Base-by-base conservation (phyloP, 2,888 invertebrate species). In the Coelinius sp. region DNA sequence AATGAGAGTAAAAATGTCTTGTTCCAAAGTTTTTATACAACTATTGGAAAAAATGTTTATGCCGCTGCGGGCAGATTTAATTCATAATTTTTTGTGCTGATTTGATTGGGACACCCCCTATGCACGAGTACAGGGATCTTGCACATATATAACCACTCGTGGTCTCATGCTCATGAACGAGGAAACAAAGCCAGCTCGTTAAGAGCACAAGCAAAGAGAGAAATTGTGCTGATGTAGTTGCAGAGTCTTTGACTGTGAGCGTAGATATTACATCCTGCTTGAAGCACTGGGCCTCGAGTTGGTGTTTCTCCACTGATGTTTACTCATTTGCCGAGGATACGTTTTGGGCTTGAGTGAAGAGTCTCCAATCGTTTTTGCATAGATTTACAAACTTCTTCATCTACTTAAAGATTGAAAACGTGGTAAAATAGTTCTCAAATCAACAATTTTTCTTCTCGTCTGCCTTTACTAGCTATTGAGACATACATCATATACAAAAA, bases 131-230 rank as follows among this genome's bases (percentile, higher is more conserved):
- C 44, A 10, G 52, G 70, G 81, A 6, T 7, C n/a, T n/a, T n/a
- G 2, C 10, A 35, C 8, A 10, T 49, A 17, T 20, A 5, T 14
- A 49, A 20, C 4, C 12, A 22, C 20, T 44, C 44, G 17, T 17
- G 82, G 83, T 73, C 20, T 44, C 44, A n/a, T 17, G 82, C 83
- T 73, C 63, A 82, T 81, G 80, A 80, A 80, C 83, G 75, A 82
- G 84, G 85, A 86, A 86, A 87, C 87, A 87, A 87, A 87, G 87
- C 86, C 83, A 85, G 87, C 87, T 87, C 87, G 87, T 87, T 87
- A 87, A 81, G 84, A 84, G 84, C 81, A 83, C 84, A 85, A 71
- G 85, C 82, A 84, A 84, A 82, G 83, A 84, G 82, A 84, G 82
- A 81, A 79, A 78, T 80, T 80, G 78, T 78, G 46, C 14, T 27